Evolutionary conservation across 2,113 vertebrate genomes (phyloP), one percentile per base, ranked within the genome.

Genomic region (Melozone crissalis): DNA sequence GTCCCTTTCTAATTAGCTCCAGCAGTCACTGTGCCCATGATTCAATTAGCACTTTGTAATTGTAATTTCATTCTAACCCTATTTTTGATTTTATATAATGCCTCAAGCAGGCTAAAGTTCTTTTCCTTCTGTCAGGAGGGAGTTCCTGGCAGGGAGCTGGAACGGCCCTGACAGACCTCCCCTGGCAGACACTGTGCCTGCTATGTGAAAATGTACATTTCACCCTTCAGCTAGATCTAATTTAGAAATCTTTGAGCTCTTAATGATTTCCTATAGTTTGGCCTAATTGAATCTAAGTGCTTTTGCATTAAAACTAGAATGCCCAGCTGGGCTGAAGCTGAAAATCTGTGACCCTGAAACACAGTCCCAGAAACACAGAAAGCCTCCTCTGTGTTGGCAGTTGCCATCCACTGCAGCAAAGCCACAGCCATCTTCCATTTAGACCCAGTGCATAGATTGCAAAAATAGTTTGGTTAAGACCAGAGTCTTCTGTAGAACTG

Each of bases 201-300:
- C 69, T 69, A 30, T 51, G 35, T 61, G 69, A 78, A 95, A 90
- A 93, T n/a, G 28, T 77, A 73, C 4, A 9, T 92, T 94, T 75
- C 44, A 66, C 82, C 86, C 86, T 95, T 91, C 72, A 90, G 88
- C 91, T 94, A 96, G 47, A 92, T 93, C 76, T 83, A 90, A 93
- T 95, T 96, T 94, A 66, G 77, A 94, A 90, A 86, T 90, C 68
- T 91, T 80, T 52, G 76, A 35, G 75, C 81, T 91, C 65, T 14
- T 91, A 92, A 95, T 91, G 75, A 96, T 94, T 97, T 96, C 91
- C 76, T 72, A 85, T 90, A 92, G 87, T 86, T 92, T 89, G 89
- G 76, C 61, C 89, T 95, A 90, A 96, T 93, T 94, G 79, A 77
- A 89, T 86, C 51, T 75, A 72, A 79, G 47, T 78, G 73, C 49